A percentile compares a stretch with the other conserved stretches of the same genome.
Evolutionary conservation across 2,888 invertebrate species (phyloP).

Genomic region (Halocaridina rubra): DNA sequence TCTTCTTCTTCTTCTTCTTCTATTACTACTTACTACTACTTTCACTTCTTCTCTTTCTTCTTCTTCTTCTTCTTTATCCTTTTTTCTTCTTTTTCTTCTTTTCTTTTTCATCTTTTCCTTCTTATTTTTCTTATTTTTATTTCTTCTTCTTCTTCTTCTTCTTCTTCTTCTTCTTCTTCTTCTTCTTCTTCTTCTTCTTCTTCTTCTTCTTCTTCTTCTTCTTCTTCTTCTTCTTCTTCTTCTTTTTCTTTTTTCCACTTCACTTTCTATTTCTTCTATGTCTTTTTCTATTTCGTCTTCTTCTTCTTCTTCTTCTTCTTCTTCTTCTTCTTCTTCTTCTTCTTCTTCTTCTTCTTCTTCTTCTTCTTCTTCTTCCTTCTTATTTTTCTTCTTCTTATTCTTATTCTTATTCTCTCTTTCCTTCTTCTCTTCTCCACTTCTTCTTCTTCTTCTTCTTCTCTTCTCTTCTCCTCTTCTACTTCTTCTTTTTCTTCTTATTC

Average conservation of each 20-base stretch:
- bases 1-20: too few relatives aligned
- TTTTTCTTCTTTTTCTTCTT: not conserved
- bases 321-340: not conserved
- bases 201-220: not conserved
- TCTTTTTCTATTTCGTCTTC: not conserved
- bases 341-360: not conserved
- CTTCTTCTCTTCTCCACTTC: too few relatives aligned
- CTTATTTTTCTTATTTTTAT: not conserved
- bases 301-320: not conserved
- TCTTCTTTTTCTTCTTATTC: too few relatives aligned
- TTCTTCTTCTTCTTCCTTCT: not conserved
- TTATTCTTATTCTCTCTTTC: too few relatives aligned
- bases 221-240: not conserved
- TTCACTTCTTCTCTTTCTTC: not conserved
- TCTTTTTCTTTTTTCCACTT: not conserved
- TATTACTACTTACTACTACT: not conserved
- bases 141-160: not conserved
- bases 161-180: not conserved
- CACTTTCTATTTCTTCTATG: not conserved
- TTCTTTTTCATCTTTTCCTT: not conserved
- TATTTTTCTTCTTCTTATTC: not conserved
- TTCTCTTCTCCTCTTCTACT: not conserved
- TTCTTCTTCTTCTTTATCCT: not conserved
- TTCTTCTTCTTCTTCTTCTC: too few relatives aligned
- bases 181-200: not conserved